These are phyloP conservation scores for Percina caprodes DNA, from an alignment of 2,113 vertebrate species.

Conservation along the genomic window DNA sequence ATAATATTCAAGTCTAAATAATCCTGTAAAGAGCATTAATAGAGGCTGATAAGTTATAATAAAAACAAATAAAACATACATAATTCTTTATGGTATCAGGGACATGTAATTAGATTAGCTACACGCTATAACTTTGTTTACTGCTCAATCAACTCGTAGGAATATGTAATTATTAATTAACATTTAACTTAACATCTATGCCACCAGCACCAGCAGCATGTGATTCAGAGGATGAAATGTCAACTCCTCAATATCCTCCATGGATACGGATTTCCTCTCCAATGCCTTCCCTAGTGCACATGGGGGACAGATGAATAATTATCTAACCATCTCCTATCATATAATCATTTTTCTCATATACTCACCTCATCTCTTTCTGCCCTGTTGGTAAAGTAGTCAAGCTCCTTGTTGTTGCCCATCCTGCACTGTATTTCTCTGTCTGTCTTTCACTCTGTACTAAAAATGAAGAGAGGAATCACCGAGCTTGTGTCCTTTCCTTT, in stretches of 20 bases:
- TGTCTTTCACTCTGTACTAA: slow-evolving; percentile 39
- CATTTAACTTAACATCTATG: slow-evolving; percentile 6
- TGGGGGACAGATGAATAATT: slow-evolving; percentile 78
- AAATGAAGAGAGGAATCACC: slow-evolving; percentile 30
- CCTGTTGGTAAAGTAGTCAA: slow-evolving; percentile 92
- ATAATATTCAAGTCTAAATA: slow-evolving; percentile 1
- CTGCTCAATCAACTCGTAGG: neutral
- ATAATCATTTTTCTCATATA: slow-evolving; percentile 75
- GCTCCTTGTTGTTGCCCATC: slow-evolving; percentile 86
- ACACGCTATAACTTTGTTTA: neutral
- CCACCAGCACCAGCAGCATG: slow-evolving; percentile 29
- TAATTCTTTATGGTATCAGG: neutral
- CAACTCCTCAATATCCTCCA: slow-evolving; percentile 85
- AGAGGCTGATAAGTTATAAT: too few relatives aligned
- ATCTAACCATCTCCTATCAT: slow-evolving; percentile 84
- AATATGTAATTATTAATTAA: slow-evolving; percentile 1
- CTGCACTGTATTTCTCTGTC: slow-evolving; percentile 39
- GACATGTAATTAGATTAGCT: neutral
- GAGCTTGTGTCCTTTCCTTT: slow-evolving; percentile 16
- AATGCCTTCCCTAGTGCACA: slow-evolving; percentile 80
- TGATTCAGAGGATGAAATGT: slow-evolving; percentile 50
- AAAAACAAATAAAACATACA: neutral
- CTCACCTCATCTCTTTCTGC: slow-evolving; percentile 76
- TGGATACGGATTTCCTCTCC: slow-evolving; percentile 73
- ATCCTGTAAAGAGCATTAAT: neutral